Evolutionary conservation across 1,140 invertebrate genomes (phyloP), one percentile per base, ranked within the genome.

Genomic region (Microplitis demolitor): DNA sequence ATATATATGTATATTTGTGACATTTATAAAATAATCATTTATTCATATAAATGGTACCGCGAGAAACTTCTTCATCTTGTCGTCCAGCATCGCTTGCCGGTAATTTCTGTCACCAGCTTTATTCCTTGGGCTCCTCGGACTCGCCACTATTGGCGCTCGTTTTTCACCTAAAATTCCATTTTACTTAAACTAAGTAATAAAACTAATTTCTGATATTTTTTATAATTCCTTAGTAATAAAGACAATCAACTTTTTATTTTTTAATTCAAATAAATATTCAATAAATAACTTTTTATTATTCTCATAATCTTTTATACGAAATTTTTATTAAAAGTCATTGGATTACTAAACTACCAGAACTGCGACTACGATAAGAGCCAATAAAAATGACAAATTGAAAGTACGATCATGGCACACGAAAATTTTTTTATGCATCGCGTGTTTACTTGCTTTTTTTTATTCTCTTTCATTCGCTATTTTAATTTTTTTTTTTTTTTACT

Each of bases 61-160:
- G 89, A 96, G 90, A 89, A 96, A 96, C 88, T 95, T 96, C 93
- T 95, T 95, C 89, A 96, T 96, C 92, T 95, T 96, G 89, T 95
- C 94, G 87, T 95, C 93, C 89, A 96, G 91, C 86, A 96, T 94
- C 86, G 93, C 93, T 88, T 94, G 93, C 76, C 92, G 90, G 88
- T 91, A 92, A 87, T 90, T 90, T 86, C 90, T 89, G 84, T 91
- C 90, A 82, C 88, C 90, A 80, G 90, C 84, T 87, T 90, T 89
- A 86, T 89, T 90, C 85, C 89, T 79, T 71, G 76, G 73, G 76
- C 78, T 79, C 77, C 80, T 82, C 71, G 80, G 78, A 74, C 75
- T 78, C 60, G 79, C 77, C 70, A 77, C 77, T 72, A 82, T 78
- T 64, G 74, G 58, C 74, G 73, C 76, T 68, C 82, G 81, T 79